phyloP scores from a whole-genome alignment of 1,140 invertebrate genomes.

The Aleiodes sp. region DNA sequence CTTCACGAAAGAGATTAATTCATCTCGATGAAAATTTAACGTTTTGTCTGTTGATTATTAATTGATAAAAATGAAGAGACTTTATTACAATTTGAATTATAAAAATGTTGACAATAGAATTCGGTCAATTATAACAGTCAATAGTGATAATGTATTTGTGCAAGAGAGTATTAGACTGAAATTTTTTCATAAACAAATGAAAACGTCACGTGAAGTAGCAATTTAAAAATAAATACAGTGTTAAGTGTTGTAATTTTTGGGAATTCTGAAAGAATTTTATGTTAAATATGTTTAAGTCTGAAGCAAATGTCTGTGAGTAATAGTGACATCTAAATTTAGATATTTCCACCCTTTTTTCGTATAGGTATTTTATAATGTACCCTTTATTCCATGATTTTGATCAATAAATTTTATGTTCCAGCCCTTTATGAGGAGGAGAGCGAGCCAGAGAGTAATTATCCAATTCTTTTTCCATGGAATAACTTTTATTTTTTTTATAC shows the following conservation, averaged over 20 bases:
- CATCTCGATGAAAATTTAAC: neutral
- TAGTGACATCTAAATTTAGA: constrained; percentile 21
- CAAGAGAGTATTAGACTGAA: constrained; percentile 1
- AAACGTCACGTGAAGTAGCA: neutral
- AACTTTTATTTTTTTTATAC: neutral
- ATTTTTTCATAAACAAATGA: constrained; percentile 41
- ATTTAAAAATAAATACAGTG: neutral
- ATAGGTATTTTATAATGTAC: neutral
- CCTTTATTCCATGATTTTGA: constrained; percentile 32
- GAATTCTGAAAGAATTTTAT: constrained; percentile 4
- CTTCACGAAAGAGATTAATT: neutral
- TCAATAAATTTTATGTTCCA: constrained; percentile 57
- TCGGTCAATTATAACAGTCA: neutral
- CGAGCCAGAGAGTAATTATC: constrained; percentile 78
- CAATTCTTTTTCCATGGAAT: constrained; percentile 1
- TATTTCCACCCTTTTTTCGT: neutral
- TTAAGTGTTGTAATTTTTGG: neutral
- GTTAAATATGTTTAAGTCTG: neutral
- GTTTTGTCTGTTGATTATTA: neutral
- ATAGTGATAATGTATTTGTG: constrained; percentile 8
- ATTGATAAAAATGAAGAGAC: neutral
- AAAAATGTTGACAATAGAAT: constrained; percentile 16
- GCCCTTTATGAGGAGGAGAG: constrained; percentile 89
- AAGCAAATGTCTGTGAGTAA: neutral
- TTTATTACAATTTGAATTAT: neutral